Conservation (phyloP, 2,797 vertebrate genomes). For the Vespertilio murinus region DNA sequence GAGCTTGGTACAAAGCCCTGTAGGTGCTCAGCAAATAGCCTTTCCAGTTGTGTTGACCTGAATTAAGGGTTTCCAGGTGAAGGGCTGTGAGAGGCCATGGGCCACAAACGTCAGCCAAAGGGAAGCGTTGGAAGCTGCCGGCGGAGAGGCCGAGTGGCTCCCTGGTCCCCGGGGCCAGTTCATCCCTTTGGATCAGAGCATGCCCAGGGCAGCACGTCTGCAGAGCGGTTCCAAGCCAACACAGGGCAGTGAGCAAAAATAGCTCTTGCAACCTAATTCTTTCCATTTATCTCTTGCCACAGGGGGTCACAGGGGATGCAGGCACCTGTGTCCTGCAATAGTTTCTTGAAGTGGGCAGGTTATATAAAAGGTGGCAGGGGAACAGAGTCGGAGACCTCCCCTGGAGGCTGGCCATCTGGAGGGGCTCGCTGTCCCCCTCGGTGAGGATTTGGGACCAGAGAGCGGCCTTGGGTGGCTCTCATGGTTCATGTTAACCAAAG, state of each 20-base stretch:
- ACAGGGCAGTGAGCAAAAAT: conserved; percentile 66
- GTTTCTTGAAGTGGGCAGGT: conserved; percentile 58
- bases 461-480: not conserved
- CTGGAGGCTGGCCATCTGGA: not conserved
- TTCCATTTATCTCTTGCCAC: conserved; percentile 62
- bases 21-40: not conserved
- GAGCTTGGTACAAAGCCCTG: not conserved
- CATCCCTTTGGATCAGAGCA: conserved; percentile 44
- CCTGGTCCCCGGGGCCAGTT: not conserved
- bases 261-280: conserved; percentile 64
- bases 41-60: not conserved
- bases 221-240: conserved; percentile 70
- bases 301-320: conserved; percentile 54
- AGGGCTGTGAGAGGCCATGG: not conserved
- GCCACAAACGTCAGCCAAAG: not conserved
- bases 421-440: not conserved
- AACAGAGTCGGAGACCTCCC: not conserved
- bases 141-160: not conserved
- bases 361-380: conserved; percentile 56
- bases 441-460: not conserved
- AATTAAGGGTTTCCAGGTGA: not conserved
- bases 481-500: not conserved
- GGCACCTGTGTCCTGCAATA: conserved; percentile 49
- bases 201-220: not conserved
- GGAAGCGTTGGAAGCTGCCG: not conserved